A percentile compares a stretch with the other conserved stretches of the same genome.
Evolutionary conservation across 2,888 invertebrate genomes (phyloP).

Genomic region (Fissipunctia ypsillon): DNA sequence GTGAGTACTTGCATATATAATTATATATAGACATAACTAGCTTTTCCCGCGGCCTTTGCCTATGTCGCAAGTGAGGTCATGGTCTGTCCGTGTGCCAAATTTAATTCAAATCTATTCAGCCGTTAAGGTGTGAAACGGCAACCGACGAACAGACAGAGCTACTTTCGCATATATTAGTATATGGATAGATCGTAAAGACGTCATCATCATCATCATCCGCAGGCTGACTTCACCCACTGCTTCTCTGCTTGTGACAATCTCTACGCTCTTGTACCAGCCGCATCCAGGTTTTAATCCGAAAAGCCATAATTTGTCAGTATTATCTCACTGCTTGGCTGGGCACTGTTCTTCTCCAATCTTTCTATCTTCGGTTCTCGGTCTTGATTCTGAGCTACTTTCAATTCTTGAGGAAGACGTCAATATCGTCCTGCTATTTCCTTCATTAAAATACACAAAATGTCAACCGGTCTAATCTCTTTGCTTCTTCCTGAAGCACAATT

Average conservation of each 20-base stretch:
- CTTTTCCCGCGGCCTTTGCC: background rate
- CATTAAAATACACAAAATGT: background rate
- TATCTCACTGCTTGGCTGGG: too few relatives aligned
- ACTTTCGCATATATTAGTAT: background rate
- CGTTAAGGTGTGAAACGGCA: background rate
- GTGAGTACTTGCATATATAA: constrained; percentile 62
- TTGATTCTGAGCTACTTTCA: background rate
- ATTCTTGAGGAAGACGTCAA: background rate
- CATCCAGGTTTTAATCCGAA: background rate
- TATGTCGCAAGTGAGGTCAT: background rate
- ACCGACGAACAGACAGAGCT: background rate
- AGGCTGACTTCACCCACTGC: background rate
- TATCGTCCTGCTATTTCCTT: background rate
- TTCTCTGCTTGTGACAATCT: too few relatives aligned
- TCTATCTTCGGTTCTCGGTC: too few relatives aligned
- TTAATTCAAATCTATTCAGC: background rate
- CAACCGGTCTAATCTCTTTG: background rate
- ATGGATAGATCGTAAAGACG: background rate
- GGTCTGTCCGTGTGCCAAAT: background rate
- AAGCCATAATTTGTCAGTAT: background rate
- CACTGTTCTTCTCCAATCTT: too few relatives aligned
- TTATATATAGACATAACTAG: background rate
- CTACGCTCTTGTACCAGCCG: too few relatives aligned
- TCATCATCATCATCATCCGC: background rate
- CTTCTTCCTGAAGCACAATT: background rate